Base-by-base conservation (phyloP, 2,797 vertebrate species). In the Loriculus beryllinus region DNA sequence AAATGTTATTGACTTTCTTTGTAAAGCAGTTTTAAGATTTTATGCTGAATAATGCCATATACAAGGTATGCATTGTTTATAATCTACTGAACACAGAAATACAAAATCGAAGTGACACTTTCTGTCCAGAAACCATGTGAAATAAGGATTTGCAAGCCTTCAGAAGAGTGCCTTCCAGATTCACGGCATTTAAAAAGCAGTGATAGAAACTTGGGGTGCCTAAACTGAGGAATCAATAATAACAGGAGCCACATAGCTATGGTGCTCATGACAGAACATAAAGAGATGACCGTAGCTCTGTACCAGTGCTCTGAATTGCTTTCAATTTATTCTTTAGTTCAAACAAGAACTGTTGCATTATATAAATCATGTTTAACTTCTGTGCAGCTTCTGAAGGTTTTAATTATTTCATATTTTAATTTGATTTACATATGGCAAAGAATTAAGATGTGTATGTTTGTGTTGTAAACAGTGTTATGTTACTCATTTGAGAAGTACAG, bases 1-100 rank as follows among this genome's bases (percentile, higher is more conserved):
- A 93, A 87, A 85, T 64, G 65, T 45, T 87, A 91, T 14, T 91
- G 84, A 62, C 40, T 89, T 88, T 70, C 18, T 88, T 93, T 85
- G 67, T 52, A 74, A 82, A 77, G 40, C 51, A 82, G 23, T 87
- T 85, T 87, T 78, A 62, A 42, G 48, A 74, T 95, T 92, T 91
- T 82, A 82, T 77, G 52, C 8, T 48, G 86, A 82, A 77, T 88
- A 51, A 45, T 56, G 52, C 18, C 40, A 7, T 62, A 26, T 64
- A 14, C 59, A 48, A 84, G 51, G 22, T 63, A 48, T 43, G 6
- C 54, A 35, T 51, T 92, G 31, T 79, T 96, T 77, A 40, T 76
- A 79, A 92, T 71, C 20, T 68, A 62, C 52, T 39, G 29, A 86
- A 59, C 8, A 56, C 25, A 76, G 71, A 93, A 93, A 86, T 51